Conservation (phyloP, 2,797 vertebrate genomes). For the Channa striata region DNA sequence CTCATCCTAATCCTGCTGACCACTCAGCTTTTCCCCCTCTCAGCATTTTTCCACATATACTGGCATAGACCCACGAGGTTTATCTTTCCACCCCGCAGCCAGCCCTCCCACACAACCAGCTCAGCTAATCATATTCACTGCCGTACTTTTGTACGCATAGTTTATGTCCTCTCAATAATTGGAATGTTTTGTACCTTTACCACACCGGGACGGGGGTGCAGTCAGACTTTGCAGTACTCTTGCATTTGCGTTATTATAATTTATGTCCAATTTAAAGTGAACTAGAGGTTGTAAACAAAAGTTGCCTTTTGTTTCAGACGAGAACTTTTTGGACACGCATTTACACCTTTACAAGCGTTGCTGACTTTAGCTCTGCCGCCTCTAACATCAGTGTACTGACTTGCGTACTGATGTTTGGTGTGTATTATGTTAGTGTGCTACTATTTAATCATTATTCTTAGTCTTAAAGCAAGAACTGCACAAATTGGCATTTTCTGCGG, state of each 20-base stretch:
- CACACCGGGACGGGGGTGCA: slow-evolving; percentile 23
- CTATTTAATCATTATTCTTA: background rate
- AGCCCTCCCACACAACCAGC: slow-evolving; percentile 24
- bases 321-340: too few species aligned
- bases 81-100: slow-evolving; percentile 52
- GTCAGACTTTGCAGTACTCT: slow-evolving; percentile 37
- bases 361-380: too few species aligned
- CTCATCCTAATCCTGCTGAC: slow-evolving; percentile 72
- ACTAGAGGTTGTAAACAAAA: slow-evolving; percentile 17
- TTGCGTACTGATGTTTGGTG: too few species aligned
- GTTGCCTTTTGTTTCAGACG: background rate
- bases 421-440: background rate
- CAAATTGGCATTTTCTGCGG: background rate
- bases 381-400: too few species aligned
- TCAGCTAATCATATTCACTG: slow-evolving; percentile 19
- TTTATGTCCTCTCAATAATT: slow-evolving; percentile 37
- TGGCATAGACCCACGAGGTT: slow-evolving; percentile 67
- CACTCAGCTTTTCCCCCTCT: slow-evolving; percentile 57
- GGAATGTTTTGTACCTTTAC: slow-evolving; percentile 43
- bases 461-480: background rate
- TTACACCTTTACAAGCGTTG: too few species aligned
- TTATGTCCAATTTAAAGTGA: slow-evolving; percentile 20
- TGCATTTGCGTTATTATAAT: slow-evolving; percentile 27
- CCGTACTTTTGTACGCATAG: slow-evolving; percentile 35
- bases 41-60: slow-evolving; percentile 62